A percentile compares a stretch with the other conserved stretches of the same genome.
phyloP scores from a whole-genome alignment of 1,140 invertebrate species.

The Caenorhabditis briggsae region DNA sequence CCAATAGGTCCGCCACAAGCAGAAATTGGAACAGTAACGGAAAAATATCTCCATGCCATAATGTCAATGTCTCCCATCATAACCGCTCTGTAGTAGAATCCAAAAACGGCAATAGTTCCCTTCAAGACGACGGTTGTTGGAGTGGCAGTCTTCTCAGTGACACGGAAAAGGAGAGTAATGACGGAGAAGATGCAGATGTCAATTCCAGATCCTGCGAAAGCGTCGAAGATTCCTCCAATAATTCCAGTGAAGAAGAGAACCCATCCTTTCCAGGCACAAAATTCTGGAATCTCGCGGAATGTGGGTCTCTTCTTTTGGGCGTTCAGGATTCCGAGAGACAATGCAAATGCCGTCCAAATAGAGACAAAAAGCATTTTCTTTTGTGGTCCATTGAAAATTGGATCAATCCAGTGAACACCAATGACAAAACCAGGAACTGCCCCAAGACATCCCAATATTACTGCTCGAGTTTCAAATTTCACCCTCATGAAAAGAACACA shows the following conservation, averaged over 20 bases:
- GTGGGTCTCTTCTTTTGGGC: slow-evolving; percentile 70
- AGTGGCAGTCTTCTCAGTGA: slow-evolving; percentile 74
- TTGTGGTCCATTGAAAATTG: slow-evolving; percentile 58
- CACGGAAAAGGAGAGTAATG: slow-evolving; percentile 75
- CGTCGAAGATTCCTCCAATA: slow-evolving; percentile 74
- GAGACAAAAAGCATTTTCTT: slow-evolving; percentile 76
- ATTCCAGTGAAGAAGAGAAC: slow-evolving; percentile 71
- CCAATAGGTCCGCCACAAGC: slow-evolving; percentile 69
- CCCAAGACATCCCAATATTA: slow-evolving; percentile 70
- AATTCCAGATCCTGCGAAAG: slow-evolving; percentile 74
- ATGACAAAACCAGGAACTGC: slow-evolving; percentile 71
- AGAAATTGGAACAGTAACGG: slow-evolving; percentile 73
- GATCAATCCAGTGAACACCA: slow-evolving; percentile 70
- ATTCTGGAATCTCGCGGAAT: slow-evolving; percentile 68
- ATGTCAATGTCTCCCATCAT: slow-evolving; percentile 75
- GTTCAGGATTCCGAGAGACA: slow-evolving; percentile 72
- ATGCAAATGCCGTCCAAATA: slow-evolving; percentile 75
- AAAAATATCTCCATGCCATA: slow-evolving; percentile 75
- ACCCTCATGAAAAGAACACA: slow-evolving; percentile 73
- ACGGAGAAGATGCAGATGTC: slow-evolving; percentile 75
- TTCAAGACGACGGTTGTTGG: slow-evolving; percentile 58
- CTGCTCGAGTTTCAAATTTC: slow-evolving; percentile 70
- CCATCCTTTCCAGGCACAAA: slow-evolving; percentile 68
- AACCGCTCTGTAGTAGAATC: slow-evolving; percentile 75
- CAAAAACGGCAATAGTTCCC: slow-evolving; percentile 72